Percentiles rank a stretch among this genome's conserved stretches.
Evolutionary conservation across 2,888 invertebrate species (phyloP).

Genomic region (Troides oblongomaculatus): DNA sequence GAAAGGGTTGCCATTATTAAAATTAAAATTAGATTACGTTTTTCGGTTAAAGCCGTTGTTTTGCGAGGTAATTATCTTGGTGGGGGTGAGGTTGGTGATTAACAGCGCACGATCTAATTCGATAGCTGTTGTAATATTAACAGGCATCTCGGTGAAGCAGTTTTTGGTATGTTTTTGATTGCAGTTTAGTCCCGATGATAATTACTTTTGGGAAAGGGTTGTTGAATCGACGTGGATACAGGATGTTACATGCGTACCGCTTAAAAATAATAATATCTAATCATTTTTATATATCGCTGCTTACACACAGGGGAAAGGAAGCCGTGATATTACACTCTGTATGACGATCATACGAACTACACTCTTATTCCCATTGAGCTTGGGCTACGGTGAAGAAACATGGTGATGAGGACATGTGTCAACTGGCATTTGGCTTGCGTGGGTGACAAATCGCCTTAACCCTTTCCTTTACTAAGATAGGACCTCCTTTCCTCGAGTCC

Average conservation of each 20-base stretch:
- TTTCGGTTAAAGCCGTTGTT: constrained; percentile 66
- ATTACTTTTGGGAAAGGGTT: constrained; percentile 77
- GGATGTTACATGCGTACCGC: constrained; percentile 32
- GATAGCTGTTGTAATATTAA: constrained; percentile 72
- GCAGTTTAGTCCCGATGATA: constrained; percentile 73
- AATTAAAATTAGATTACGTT: constrained; percentile 74
- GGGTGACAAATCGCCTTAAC: too few relatives aligned
- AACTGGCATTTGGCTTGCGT: too few relatives aligned
- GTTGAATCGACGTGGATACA: constrained; percentile 44
- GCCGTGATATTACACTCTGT: too few relatives aligned
- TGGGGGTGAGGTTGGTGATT: constrained; percentile 50
- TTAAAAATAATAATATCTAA: too few relatives aligned
- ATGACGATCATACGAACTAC: too few relatives aligned
- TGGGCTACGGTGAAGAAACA: too few relatives aligned
- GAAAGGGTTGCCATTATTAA: constrained; percentile 65
- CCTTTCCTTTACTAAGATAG: too few relatives aligned
- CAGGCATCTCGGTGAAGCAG: constrained; percentile 66
- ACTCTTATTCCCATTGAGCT: too few relatives aligned
- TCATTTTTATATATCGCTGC: too few relatives aligned
- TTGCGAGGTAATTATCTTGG: constrained; percentile 65
- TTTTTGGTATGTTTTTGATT: constrained; percentile 77
- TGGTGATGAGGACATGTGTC: too few relatives aligned
- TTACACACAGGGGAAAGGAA: too few relatives aligned
- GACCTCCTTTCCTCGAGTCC: too few relatives aligned
- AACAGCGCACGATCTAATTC: constrained; percentile 63